Conservation (phyloP, 2,113 vertebrate genomes). For the Larimichthys crocea region DNA sequence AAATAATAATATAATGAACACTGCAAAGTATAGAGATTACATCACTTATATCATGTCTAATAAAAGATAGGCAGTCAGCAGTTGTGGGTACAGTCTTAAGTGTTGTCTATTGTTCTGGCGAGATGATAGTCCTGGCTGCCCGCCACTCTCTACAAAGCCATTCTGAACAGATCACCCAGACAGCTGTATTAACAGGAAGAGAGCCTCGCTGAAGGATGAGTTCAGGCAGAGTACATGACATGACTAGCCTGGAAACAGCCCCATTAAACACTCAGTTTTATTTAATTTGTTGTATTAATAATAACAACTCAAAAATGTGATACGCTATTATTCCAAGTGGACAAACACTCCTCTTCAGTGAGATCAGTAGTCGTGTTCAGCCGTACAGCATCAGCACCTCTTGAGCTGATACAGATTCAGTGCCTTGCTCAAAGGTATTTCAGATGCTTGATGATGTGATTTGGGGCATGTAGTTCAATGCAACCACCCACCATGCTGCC, state of each 20-base stretch:
- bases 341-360: neutral
- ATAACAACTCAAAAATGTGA: slow-evolving; percentile 39
- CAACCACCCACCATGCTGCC: neutral
- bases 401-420: slow-evolving; percentile 1
- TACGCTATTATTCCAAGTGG: slow-evolving; percentile 16
- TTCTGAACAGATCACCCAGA: slow-evolving; percentile 38
- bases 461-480: neutral
- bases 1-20: neutral
- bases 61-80: neutral
- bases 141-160: slow-evolving; percentile 32
- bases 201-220: slow-evolving; percentile 37
- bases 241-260: slow-evolving; percentile 1
- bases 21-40: no score
- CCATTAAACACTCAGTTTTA: slow-evolving; percentile 47
- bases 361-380: neutral
- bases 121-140: slow-evolving; percentile 23
- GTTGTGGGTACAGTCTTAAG: neutral
- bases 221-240: slow-evolving; percentile 53
- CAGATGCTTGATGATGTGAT: neutral
- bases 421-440: slow-evolving; percentile 7
- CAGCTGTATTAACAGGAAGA: slow-evolving; percentile 69
- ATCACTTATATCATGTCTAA: neutral
- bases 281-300: slow-evolving; percentile 35
- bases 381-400: neutral
- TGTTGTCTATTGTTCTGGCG: neutral